Base-by-base conservation (phyloP, 2,888 invertebrate genomes). In the Oscheius sp. region DNA sequence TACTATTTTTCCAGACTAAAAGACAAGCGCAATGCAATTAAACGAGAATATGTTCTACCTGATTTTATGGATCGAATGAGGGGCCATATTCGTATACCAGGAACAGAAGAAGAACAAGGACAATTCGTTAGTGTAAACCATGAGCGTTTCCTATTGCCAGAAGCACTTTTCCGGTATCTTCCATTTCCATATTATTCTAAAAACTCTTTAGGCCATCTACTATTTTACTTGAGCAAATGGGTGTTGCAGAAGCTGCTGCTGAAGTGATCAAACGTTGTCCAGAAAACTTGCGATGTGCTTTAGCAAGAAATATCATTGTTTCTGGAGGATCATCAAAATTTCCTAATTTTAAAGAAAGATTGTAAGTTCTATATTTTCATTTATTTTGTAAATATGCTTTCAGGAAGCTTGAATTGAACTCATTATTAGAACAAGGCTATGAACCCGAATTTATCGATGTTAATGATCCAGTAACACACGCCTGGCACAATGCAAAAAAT, bases 121-220 rank as follows among this genome's bases (percentile, higher is more conserved):
- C 80, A 80, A 29, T 72, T 93, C 21, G 91, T 99, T 49, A 90
- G 93, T 52, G 90, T 99, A 84, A 95, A 94, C 89, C 96, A 95
- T 87, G 99, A 99, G 90, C 90, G 98, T 61, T 97, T 99, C 89
- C 55, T 94, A 0, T 93, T 98, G 59, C 98, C 99, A 0, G 99
- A 99, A 90, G 91, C 98, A 1, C 90, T 99, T 2, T 97, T 99
- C 74, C 58, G 18, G 41, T 61, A 23, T 21, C 2, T 29, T 53
- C 35, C 2, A 25, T 52, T 68, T 58, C 0, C 64, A 18, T 49
- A 13, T 21, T 61, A 35, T 61, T 61, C n/a, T 2, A 2, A 59
- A 59, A 12, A 29, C 29, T n/a, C 6, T 59, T 29, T 72, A 92
- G 93, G 88, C 99, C 99, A 0, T 94, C 94, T 0, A 96, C 98